A percentile compares a stretch with the other conserved stretches of the same genome.
phyloP scores from a whole-genome alignment of 2,113 vertebrate genomes.

The Melanerpes aurifrons region DNA sequence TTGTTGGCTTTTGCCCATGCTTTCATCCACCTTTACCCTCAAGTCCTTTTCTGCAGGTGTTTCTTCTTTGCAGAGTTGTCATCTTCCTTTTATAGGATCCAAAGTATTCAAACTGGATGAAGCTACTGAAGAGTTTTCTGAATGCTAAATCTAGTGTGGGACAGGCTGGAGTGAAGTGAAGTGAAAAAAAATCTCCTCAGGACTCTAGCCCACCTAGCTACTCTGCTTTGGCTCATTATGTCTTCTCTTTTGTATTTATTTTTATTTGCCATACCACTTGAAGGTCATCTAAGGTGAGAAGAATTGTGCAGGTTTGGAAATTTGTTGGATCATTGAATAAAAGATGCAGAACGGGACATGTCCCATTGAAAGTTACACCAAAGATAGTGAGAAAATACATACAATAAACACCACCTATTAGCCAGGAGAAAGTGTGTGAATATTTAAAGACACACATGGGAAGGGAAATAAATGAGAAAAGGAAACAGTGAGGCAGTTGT shows the following conservation, averaged over 20 bases:
- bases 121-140: not conserved
- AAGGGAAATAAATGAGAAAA: not conserved
- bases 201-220: not conserved
- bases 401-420: not conserved
- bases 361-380: not conserved
- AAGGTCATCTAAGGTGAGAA: not conserved
- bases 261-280: not conserved
- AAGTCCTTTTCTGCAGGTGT: too few species aligned
- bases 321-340: not conserved
- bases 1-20: too few species aligned
- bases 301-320: not conserved
- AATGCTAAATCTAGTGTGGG: not conserved
- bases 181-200: not conserved
- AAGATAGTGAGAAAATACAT: not conserved
- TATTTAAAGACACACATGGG: constrained; percentile 8
- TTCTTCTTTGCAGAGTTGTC: not conserved
- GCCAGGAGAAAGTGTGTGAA: not conserved
- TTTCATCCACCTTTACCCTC: too few species aligned
- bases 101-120: not conserved
- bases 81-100: not conserved
- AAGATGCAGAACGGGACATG: not conserved
- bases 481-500: not conserved
- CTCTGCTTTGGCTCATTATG: not conserved
- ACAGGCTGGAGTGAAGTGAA: not conserved
- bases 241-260: not conserved